phyloP scores from a whole-genome alignment of 1,140 invertebrate species.

The Drosophila tsacasi region DNA sequence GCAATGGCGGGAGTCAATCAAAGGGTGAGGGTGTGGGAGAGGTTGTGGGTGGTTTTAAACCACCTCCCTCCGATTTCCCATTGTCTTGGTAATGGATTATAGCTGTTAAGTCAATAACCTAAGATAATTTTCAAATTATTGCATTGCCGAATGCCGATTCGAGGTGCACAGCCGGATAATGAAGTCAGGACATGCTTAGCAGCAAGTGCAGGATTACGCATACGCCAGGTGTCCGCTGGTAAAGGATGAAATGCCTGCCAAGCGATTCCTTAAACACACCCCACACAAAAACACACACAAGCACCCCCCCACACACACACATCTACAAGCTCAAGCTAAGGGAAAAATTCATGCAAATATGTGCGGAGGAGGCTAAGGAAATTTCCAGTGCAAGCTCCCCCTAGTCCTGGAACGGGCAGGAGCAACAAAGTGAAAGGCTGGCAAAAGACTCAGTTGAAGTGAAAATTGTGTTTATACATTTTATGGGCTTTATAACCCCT shows the following conservation, averaged over 20 bases:
- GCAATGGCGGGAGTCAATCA: background rate
- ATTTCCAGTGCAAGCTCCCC: background rate
- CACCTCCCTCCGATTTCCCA: background rate
- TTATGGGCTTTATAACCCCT: constrained; percentile 29
- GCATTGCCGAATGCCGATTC: background rate
- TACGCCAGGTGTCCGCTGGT: background rate
- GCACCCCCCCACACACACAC: background rate
- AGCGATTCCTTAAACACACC: background rate
- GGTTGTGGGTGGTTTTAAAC: background rate
- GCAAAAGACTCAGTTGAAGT: constrained; percentile 58
- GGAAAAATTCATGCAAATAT: background rate
- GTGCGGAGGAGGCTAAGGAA: background rate
- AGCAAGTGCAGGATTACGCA: background rate
- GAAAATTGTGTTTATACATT: constrained; percentile 72
- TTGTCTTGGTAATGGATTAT: background rate
- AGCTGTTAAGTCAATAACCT: constrained; percentile 6
- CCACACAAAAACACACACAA: background rate
- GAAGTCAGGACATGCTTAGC: background rate
- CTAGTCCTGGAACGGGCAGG: background rate
- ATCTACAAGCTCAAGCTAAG: no score
- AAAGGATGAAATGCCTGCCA: background rate
- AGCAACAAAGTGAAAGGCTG: constrained; percentile 32
- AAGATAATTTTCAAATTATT: constrained; percentile 17
- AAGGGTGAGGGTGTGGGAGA: background rate
- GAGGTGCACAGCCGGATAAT: background rate